Conservation (phyloP, 2,113 vertebrate species). For the Sialia sialis region DNA sequence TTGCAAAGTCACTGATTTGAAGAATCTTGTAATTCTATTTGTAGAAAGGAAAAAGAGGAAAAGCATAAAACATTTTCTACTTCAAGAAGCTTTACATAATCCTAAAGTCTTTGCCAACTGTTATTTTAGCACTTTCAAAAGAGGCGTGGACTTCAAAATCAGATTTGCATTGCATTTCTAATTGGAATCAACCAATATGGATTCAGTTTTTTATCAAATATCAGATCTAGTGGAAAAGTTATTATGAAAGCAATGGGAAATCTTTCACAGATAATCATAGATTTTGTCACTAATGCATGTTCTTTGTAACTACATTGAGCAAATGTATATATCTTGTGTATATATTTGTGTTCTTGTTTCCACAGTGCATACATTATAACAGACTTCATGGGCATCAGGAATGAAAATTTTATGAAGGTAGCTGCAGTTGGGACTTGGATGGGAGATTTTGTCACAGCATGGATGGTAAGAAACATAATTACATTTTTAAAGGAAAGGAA, state of each 20-base stretch:
- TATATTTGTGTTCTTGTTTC: constrained; percentile 65
- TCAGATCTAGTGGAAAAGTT: neutral
- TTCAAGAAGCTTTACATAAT: neutral
- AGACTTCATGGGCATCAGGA: constrained; percentile 97
- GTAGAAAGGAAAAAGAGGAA: neutral
- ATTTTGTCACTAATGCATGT: constrained; percentile 1
- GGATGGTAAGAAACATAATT: constrained; percentile 88
- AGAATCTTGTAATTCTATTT: neutral
- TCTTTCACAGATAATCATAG: neutral
- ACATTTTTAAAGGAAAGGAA: neutral
- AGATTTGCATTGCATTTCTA: neutral
- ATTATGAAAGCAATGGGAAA: neutral
- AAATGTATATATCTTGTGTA: neutral
- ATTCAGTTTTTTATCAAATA: neutral
- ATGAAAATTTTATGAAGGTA: constrained; percentile 98
- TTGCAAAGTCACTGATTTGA: neutral
- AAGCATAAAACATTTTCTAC: constrained; percentile 4
- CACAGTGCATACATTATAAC: constrained; percentile 92
- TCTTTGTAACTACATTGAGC: neutral
- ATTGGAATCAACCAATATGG: neutral
- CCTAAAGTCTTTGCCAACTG: neutral
- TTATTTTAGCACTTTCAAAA: neutral
- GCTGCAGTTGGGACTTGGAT: constrained; percentile 98
- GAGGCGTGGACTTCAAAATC: neutral
- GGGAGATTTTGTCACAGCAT: constrained; percentile 98